phyloP scores from a whole-genome alignment of 1,140 invertebrate genomes.

The Aleiodes sp. region DNA sequence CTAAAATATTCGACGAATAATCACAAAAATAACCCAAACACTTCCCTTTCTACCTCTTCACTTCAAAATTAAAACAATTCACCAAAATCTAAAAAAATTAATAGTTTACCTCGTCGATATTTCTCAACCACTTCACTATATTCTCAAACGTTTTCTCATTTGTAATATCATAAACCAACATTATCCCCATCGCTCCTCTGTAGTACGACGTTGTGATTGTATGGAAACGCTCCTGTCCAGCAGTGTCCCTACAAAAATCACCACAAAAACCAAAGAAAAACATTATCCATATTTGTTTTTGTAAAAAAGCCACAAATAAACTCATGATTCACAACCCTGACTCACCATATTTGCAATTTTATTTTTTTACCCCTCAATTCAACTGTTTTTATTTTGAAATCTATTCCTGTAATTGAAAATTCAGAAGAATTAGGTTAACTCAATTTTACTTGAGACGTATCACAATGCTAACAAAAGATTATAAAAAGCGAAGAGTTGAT shows the following conservation, averaged over 20 bases:
- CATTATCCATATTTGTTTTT: conserved; percentile 12
- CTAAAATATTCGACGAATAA: no score
- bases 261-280: conserved; percentile 27
- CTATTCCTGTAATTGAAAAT: conserved; percentile 82
- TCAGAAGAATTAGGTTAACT: not conserved
- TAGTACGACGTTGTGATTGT: conserved; percentile 98
- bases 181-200: conserved; percentile 97
- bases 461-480: no score
- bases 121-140: conserved; percentile 97
- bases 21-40: no score
- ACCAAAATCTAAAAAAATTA: no score
- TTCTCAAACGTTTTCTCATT: conserved; percentile 99
- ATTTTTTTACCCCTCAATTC: conserved; percentile 98
- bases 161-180: conserved; percentile 98
- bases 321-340: conserved; percentile 28
- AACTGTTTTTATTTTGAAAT: conserved; percentile 99
- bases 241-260: conserved; percentile 80
- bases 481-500: no score
- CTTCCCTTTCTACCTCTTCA: no score
- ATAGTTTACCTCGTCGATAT: conserved; percentile 91
- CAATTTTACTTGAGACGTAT: no score
- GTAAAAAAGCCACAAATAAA: conserved; percentile 11
- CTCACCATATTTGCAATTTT: conserved; percentile 97
- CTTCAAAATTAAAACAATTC: no score
- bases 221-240: conserved; percentile 94